Conservation (phyloP, 2,113 vertebrate genomes). For the Gymnogyps californianus region DNA sequence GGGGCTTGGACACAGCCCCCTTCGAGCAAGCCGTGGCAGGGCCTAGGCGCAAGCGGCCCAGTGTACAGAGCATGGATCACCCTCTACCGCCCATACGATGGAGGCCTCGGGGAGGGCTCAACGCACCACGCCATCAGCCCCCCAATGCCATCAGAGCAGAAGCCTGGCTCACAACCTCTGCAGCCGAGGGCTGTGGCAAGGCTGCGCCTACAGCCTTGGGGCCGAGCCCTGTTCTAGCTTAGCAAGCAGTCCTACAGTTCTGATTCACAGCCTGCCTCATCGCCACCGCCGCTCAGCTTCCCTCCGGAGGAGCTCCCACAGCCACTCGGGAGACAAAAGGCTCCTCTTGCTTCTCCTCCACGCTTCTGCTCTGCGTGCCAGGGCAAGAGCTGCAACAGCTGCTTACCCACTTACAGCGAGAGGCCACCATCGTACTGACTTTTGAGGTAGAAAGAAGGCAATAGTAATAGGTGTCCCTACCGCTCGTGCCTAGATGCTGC, state of each 20-base stretch:
- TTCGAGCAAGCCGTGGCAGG: neutral
- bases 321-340: neutral
- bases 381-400: neutral
- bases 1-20: neutral
- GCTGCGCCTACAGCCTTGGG: accelerated
- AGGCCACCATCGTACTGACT: slow-evolving; percentile 9
- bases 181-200: neutral
- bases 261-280: neutral
- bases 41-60: neutral
- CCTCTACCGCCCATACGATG: neutral
- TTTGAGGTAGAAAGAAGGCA: slow-evolving; percentile 75
- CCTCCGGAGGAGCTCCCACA: neutral
- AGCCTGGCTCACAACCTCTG: neutral
- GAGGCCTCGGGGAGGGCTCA: neutral
- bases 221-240: neutral
- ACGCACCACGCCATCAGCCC: accelerated
- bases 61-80: neutral
- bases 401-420: neutral
- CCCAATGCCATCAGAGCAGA: neutral
- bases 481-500: neutral
- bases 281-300: accelerated
- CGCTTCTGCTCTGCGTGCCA: neutral
- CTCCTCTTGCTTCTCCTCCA: neutral
- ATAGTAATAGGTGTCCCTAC: neutral
- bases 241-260: accelerated